Base-by-base conservation (phyloP, 2,113 vertebrate genomes). In the Raja brachyura region DNA sequence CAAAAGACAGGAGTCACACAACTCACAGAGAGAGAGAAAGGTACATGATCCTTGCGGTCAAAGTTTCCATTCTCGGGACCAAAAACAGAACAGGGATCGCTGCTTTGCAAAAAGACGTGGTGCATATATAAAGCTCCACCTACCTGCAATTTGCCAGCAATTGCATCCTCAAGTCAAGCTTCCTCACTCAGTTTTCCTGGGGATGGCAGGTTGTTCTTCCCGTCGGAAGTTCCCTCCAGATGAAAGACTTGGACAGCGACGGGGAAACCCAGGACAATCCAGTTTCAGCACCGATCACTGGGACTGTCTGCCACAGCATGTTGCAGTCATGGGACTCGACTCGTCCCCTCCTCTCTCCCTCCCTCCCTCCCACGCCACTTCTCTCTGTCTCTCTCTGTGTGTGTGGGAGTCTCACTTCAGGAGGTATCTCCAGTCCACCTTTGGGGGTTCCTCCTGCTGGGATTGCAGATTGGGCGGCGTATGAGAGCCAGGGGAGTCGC, bases 261-360 rank as follows among this genome's bases (percentile, higher is more conserved):
- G 61, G 59, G 61, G 59, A 61, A 14, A 31, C 83, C 61, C 83
- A 31, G 28, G 59, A 88, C 83, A 14, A 33, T 88, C 83, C 59
- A n/a, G 11, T 59, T 66, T 88, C n/a, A 33, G 31, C 59, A 31
- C 7, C 63, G 59, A 18, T 63, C 83, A 63, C 13, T 14, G 59
- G 63, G 59, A 13, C 88, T n/a, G 77, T 66, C 90, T 59, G 85
- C 18, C 70, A 22, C 63, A 33, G 66, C n/a, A 83, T 93, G 70
- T 78, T 75, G 70, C 59, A 74, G 81, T n/a, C 59, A 66, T 93
- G 88, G 94, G 94, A 94, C 93, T 94, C n/a, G n/a, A n/a, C n/a
- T n/a, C n/a, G n/a, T n/a, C n/a, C n/a, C n/a, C n/a, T n/a, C n/a
- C n/a, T n/a, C n/a, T n/a, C n/a, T n/a, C n/a, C n/a, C n/a, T n/a